phyloP scores from a whole-genome alignment of 2,888 invertebrate genomes.

The Eurois occulta region DNA sequence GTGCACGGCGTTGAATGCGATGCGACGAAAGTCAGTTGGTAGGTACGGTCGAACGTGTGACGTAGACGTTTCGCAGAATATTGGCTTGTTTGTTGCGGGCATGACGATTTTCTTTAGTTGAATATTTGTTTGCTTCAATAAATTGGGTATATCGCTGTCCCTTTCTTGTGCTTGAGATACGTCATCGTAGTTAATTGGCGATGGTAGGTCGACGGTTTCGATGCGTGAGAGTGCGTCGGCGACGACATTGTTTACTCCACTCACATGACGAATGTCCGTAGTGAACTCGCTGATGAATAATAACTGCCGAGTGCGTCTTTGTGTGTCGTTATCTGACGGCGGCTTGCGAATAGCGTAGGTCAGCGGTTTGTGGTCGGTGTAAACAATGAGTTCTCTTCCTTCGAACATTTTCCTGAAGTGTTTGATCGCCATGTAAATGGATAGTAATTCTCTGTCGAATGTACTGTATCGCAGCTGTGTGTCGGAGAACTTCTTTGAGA shows the following conservation, averaged over 20 bases:
- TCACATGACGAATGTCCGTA: neutral
- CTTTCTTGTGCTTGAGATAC: neutral
- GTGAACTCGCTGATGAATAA: neutral
- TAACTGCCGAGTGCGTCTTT: neutral
- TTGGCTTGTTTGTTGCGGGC: neutral
- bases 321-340: neutral
- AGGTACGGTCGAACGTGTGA: neutral
- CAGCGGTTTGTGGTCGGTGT: neutral
- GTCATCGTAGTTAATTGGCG: neutral
- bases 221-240: conserved; percentile 1
- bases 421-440: conserved; percentile 10
- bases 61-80: neutral
- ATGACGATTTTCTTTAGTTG: neutral
- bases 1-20: neutral
- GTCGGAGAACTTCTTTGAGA: neutral
- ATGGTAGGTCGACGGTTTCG: neutral
- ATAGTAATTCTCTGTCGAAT: conserved; percentile 5
- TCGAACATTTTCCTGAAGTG: conserved; percentile 14
- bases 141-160: neutral
- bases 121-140: neutral
- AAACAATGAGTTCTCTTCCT: neutral
- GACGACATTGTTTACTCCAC: too few species aligned
- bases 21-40: neutral
- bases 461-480: conserved; percentile 7
- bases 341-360: neutral